Conservation (phyloP, 2,888 invertebrate genomes). For the Hydrotaea cyrtoneurina region DNA sequence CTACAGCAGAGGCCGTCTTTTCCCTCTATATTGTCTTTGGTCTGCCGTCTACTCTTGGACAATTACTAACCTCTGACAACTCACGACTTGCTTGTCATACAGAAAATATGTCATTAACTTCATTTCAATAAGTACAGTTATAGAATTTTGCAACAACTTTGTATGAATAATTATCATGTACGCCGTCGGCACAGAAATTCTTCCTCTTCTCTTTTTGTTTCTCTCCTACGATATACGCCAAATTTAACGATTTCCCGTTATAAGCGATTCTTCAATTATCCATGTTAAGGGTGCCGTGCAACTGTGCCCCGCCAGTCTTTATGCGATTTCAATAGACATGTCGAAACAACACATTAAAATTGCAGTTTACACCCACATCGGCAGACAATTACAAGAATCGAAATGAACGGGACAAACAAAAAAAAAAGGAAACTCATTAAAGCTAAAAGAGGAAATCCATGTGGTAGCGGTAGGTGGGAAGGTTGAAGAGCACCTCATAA, state of each 20-base stretch:
- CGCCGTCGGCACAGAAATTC: too few species aligned
- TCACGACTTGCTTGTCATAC: too few species aligned
- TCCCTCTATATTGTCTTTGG: too few species aligned
- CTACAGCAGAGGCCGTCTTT: too few species aligned
- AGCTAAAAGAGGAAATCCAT: not conserved
- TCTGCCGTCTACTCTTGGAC: too few species aligned
- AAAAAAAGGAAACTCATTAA: constrained; percentile 4
- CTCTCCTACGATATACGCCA: too few species aligned
- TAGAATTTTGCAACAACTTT: not conserved
- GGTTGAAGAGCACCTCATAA: not conserved
- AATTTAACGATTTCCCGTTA: constrained; percentile 1
- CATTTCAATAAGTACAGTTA: too few species aligned
- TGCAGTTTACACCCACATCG: not conserved
- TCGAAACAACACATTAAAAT: not conserved
- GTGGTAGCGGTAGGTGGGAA: not conserved
- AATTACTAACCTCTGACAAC: too few species aligned
- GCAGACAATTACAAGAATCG: not conserved
- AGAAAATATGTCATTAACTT: too few species aligned
- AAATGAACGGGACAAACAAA: not conserved
- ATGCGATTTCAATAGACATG: constrained; percentile 18
- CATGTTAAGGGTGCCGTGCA: not conserved
- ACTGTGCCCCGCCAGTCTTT: not conserved
- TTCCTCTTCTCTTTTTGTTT: not conserved
- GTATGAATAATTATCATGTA: not conserved
- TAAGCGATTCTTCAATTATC: constrained; percentile 7